These are phyloP conservation scores for Azorinus chamasolen DNA, from an alignment of 2,888 invertebrate genomes.

Conservation along the genomic window DNA sequence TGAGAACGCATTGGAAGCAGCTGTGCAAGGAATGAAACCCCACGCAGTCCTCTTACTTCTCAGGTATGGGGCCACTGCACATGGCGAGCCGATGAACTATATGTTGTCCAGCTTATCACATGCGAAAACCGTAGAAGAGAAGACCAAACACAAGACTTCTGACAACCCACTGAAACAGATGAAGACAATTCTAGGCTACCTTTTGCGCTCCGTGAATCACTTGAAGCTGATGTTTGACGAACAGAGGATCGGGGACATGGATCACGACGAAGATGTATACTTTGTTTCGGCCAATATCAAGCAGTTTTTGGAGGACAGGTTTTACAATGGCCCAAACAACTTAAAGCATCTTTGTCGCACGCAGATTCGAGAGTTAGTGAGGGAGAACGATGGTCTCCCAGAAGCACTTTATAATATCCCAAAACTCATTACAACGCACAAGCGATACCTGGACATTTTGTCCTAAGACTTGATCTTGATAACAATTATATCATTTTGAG, in stretches of 20 bases:
- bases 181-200: constrained; percentile 41
- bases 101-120: constrained; percentile 45
- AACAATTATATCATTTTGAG: no score
- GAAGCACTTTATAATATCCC: constrained; percentile 44
- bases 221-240: constrained; percentile 49
- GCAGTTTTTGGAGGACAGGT: constrained; percentile 47
- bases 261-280: constrained; percentile 40
- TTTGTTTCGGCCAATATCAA: constrained; percentile 44
- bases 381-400: constrained; percentile 43
- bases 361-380: constrained; percentile 41
- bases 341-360: constrained; percentile 55
- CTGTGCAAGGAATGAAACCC: constrained; percentile 57
- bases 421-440: constrained; percentile 29
- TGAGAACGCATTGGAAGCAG: constrained; percentile 38
- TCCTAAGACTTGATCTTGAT: neutral
- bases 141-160: constrained; percentile 14
- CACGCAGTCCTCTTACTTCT: constrained; percentile 43
- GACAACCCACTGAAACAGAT: constrained; percentile 44
- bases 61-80: constrained; percentile 52
- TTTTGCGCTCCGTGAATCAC: constrained; percentile 41
- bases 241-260: constrained; percentile 50
- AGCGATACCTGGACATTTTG: constrained; percentile 87
- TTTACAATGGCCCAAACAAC: constrained; percentile 45
- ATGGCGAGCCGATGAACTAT: constrained; percentile 48
- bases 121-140: constrained; percentile 47